These are phyloP conservation scores for Papilio polyxenes DNA, from an alignment of 1,140 invertebrate species.

Conservation along the genomic window DNA sequence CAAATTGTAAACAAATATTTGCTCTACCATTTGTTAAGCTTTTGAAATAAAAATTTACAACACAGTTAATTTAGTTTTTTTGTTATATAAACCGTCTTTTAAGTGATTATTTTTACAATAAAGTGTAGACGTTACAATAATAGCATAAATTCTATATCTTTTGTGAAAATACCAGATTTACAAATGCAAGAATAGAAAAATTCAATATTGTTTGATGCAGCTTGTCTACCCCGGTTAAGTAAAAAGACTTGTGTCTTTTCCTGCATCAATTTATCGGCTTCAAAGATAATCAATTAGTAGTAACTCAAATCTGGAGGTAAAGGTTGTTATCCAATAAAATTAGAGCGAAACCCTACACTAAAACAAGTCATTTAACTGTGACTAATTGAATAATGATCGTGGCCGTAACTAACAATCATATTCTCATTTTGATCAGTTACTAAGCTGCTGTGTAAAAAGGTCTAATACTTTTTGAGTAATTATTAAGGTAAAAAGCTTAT, in stretches of 20 bases:
- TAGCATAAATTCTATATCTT: background rate
- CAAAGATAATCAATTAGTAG: constrained; percentile 17
- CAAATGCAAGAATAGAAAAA: background rate
- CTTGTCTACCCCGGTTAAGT: background rate
- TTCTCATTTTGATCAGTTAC: background rate
- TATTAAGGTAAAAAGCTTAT: background rate
- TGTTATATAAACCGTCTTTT: background rate
- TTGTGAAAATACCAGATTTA: too few species aligned
- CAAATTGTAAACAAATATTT: constrained; percentile 12
- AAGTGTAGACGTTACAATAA: background rate
- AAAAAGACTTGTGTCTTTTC: background rate
- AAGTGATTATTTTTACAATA: background rate
- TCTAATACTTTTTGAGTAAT: background rate
- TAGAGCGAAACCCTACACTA: constrained; percentile 26
- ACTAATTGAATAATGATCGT: constrained; percentile 36
- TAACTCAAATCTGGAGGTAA: constrained; percentile 10
- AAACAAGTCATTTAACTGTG: constrained; percentile 32
- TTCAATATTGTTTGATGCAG: background rate
- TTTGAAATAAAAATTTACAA: background rate
- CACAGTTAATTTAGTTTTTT: background rate
- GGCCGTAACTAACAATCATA: background rate
- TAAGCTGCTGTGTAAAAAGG: background rate
- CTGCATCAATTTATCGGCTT: background rate
- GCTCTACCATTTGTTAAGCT: background rate
- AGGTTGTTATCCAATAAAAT: constrained; percentile 30